phyloP scores from a whole-genome alignment of 2,797 vertebrate genomes.

The Cheracebus regulus region DNA sequence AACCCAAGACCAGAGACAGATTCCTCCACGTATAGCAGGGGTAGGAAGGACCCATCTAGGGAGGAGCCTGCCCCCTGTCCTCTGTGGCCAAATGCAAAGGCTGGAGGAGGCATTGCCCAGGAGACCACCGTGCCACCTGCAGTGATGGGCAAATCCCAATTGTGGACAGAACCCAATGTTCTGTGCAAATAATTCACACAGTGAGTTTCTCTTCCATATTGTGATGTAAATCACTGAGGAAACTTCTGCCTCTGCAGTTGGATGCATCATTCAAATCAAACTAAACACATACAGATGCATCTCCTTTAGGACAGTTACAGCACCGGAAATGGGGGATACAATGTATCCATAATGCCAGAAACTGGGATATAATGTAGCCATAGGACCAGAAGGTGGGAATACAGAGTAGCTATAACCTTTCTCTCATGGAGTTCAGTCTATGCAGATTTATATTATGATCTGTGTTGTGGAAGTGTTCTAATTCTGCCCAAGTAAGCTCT shows the following conservation, averaged over 20 bases:
- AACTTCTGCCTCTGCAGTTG: neutral
- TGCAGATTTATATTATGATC: neutral
- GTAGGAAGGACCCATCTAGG: too few relatives aligned
- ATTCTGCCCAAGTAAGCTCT: neutral
- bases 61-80: neutral
- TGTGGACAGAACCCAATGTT: neutral
- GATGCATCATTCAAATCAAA: neutral
- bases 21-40: neutral
- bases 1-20: neutral
- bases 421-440: neutral
- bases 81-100: neutral
- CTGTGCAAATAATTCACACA: neutral
- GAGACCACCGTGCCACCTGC: neutral
- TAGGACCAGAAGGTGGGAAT: neutral
- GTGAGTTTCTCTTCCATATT: neutral
- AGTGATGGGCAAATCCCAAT: accelerated
- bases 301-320: too few relatives aligned
- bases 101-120: neutral
- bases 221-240: neutral
- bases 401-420: accelerated
- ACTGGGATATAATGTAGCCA: neutral
- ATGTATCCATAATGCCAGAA: neutral
- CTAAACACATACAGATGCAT: accelerated
- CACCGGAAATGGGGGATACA: neutral
- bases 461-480: too few relatives aligned